A percentile compares a stretch with the other conserved stretches of the same genome.
Conservation (phyloP, 2,113 vertebrate genomes). For the Telmatochromis brichardi region DNA sequence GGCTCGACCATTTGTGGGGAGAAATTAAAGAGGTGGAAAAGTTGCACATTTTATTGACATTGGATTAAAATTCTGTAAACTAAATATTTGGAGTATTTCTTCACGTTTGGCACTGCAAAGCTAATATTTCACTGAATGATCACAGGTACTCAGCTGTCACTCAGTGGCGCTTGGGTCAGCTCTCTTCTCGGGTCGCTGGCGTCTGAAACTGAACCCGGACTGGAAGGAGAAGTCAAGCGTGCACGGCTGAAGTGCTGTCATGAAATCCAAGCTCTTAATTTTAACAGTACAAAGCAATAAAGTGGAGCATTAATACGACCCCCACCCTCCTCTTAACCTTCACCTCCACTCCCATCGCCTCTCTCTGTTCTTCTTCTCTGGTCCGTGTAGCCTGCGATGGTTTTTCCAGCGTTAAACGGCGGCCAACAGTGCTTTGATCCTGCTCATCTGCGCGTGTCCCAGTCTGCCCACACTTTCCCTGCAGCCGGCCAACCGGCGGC, state of each 20-base stretch:
- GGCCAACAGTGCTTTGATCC: conserved; percentile 57
- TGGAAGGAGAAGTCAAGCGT: neutral
- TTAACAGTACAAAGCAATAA: conserved; percentile 39
- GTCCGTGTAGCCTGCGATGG: conserved; percentile 23
- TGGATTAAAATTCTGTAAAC: neutral
- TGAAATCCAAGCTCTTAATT: conserved; percentile 57
- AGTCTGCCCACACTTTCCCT: conserved; percentile 54
- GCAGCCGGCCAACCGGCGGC: conserved; percentile 29
- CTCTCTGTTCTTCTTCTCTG: conserved; percentile 22
- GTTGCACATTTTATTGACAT: neutral
- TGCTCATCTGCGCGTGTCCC: conserved; percentile 57
- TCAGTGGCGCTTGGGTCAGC: neutral
- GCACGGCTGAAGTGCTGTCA: conserved; percentile 1
- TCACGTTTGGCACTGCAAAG: neutral
- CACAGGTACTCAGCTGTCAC: neutral
- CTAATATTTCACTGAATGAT: neutral
- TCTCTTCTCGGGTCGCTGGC: neutral
- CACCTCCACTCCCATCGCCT: neutral
- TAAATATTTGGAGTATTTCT: neutral
- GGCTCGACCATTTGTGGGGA: neutral
- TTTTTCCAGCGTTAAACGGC: conserved; percentile 53
- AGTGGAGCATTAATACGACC: conserved; percentile 40
- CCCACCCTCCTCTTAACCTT: neutral
- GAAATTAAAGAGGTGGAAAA: neutral
- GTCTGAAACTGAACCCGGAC: neutral